Conservation (phyloP, 2,113 vertebrate genomes). For the Merops nubicus region DNA sequence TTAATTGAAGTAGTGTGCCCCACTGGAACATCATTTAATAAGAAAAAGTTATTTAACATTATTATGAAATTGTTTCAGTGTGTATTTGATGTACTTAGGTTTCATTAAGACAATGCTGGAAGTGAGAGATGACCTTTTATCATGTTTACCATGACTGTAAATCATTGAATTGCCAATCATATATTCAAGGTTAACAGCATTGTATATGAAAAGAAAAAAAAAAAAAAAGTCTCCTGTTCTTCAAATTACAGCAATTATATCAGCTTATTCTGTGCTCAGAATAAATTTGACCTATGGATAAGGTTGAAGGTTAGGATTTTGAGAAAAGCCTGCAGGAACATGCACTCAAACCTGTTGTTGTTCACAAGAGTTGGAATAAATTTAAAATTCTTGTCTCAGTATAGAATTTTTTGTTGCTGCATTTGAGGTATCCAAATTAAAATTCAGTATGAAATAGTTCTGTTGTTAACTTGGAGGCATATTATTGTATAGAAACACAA, state of each 20-base stretch:
- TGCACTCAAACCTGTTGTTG: rapidly evolving
- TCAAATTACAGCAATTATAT: not conserved
- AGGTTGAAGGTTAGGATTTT: not conserved
- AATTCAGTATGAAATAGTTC: not conserved
- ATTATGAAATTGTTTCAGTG: not conserved
- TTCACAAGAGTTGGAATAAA: not conserved
- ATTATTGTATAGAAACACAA: not conserved
- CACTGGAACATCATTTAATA: not conserved
- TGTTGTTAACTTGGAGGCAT: not conserved
- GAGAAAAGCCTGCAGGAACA: not conserved
- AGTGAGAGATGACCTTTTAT: not conserved
- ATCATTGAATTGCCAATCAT: not conserved
- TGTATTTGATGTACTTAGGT: not conserved
- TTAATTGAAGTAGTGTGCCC: not conserved
- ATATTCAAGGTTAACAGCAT: not conserved
- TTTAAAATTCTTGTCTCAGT: not conserved
- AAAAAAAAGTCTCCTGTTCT: not conserved
- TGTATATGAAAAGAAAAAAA: not conserved
- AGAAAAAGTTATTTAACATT: not conserved
- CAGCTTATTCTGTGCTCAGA: not conserved
- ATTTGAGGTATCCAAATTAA: not conserved
- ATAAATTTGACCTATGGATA: not conserved
- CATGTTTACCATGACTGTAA: not conserved
- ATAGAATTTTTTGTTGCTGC: not conserved
- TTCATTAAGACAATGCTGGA: not conserved